Evolutionary conservation across 1,140 invertebrate genomes (phyloP), one percentile per base, ranked within the genome.

Genomic region (Papilio xuthus): DNA sequence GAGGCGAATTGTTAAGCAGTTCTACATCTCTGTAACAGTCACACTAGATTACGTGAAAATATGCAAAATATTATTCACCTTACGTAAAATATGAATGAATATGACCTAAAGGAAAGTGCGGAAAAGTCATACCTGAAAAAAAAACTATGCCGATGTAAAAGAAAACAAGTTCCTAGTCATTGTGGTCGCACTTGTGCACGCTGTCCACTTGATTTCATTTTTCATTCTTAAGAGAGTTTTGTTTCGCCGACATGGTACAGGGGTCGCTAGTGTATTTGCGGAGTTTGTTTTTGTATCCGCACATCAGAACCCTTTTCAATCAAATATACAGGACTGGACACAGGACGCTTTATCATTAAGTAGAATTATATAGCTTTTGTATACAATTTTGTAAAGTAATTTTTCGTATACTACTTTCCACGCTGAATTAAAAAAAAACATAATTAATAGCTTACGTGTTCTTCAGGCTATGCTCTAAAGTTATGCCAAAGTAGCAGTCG

Each of bases 161-260:
- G 23, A 10, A 13, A 12, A 3, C 23, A 91, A 84, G 83, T 89
- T 37, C 85, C 77, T 15, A 85, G 78, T 85, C 76, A 77, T 0
- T 15, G 78, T 77, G 72, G 77, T 80, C 74, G 50, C 63, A 63
- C 78, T 50, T 28, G 80, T 73, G 42, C 12, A 4, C 79, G 50
- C 81, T 91, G 90, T 92, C 91, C 91, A 90, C 89, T 92, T 92
- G 85, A 92, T 93, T 93, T 93, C 90, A 93, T 93, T 93, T 93
- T 93, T 93, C 92, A 93, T 86, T 89, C 87, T 89, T 88, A 88
- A 85, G n/a, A 89, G 80, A 85, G 89, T 92, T 92, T 92, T 92
- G 91, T 92, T 91, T 87, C 82, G 86, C 85, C 87, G 91, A 93
- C 90, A 60, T 26, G 1, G 4, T 53, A 53, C 60, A 89, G 85